Evolutionary conservation across 2,113 vertebrate species (phyloP).

Genomic region (Ranitomeya imitator): DNA sequence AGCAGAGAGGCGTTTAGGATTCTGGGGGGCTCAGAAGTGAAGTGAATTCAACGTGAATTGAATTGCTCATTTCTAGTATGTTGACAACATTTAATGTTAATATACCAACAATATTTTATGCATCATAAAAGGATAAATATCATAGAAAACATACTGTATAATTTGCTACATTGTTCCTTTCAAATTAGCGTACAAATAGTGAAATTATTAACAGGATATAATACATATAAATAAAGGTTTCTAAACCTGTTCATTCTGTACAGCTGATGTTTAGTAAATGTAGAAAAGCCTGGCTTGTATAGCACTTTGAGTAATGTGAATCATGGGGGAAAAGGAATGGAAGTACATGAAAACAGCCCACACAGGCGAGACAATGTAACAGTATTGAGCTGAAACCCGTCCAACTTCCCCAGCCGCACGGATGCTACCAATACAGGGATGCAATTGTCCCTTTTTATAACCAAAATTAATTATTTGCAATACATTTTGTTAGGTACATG

Average conservation of each 20-base stretch:
- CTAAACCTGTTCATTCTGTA: background rate
- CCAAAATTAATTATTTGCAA: conserved; percentile 36
- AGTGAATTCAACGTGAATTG: no score
- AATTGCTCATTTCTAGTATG: no score
- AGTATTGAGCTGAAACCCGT: conserved; percentile 22
- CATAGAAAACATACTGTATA: background rate
- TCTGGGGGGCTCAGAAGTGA: no score
- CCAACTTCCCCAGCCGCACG: background rate
- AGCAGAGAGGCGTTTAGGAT: no score
- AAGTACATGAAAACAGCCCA: background rate
- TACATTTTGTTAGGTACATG: conserved; percentile 25
- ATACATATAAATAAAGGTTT: background rate
- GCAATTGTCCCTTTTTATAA: conserved; percentile 25
- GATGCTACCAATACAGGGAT: conserved; percentile 19
- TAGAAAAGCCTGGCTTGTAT: background rate
- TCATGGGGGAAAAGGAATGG: background rate
- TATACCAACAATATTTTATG: no score
- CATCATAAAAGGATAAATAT: background rate
- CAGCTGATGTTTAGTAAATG: background rate
- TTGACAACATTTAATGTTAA: no score
- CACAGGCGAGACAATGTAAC: background rate
- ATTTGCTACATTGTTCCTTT: background rate
- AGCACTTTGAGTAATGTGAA: conserved; percentile 11
- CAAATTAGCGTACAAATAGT: background rate
- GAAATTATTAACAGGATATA: background rate